These are phyloP conservation scores for Paramuricea clavata DNA, from an alignment of 92 coral and sea anemone species.

Conservation along the genomic window DNA sequence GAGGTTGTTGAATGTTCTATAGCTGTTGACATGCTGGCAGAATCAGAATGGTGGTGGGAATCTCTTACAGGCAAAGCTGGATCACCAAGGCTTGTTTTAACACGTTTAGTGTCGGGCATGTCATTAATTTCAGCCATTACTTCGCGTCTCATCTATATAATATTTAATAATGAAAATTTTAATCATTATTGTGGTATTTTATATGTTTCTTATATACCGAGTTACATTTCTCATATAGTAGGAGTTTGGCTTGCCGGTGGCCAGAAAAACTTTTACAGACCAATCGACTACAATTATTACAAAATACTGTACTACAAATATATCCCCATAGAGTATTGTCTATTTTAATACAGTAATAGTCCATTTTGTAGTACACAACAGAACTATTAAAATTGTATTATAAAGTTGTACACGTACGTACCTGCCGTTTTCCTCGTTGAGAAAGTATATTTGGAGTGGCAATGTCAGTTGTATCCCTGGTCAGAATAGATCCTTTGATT, in stretches of 20 bases:
- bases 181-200: no score
- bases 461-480: constrained; percentile 29
- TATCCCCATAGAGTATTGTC: no score
- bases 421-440: neutral
- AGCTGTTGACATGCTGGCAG: neutral
- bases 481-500: constrained; percentile 45
- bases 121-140: neutral
- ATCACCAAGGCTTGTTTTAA: neutral
- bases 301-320: no score
- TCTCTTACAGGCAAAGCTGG: neutral
- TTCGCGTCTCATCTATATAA: neutral
- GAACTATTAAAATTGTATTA: neutral
- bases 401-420: neutral
- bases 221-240: no score
- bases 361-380: neutral
- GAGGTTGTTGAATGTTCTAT: neutral
- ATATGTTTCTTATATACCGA: no score
- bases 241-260: no score
- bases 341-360: no score
- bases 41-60: neutral
- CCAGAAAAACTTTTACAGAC: no score
- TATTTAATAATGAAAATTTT: neutral
- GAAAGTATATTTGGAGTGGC: neutral
- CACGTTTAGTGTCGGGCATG: neutral
- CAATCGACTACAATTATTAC: no score